phyloP scores from a whole-genome alignment of 2,888 invertebrate genomes.

The Caradrina clavipalpis region DNA sequence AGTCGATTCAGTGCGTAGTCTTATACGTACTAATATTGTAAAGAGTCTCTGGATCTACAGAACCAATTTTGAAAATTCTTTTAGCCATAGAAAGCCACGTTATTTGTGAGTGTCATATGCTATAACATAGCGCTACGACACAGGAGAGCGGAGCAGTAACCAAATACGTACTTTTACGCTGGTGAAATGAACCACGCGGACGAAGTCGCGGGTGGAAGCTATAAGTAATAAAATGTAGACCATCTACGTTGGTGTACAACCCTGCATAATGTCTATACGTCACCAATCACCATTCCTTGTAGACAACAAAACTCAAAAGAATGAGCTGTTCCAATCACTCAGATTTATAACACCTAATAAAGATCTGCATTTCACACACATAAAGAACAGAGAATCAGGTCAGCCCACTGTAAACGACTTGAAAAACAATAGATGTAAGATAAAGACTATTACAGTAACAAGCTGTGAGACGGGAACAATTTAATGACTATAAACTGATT shows the following conservation, averaged over 20 bases:
- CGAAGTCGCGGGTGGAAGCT: too few relatives aligned
- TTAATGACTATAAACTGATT: constrained; percentile 69
- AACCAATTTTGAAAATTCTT: too few relatives aligned
- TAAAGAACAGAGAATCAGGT: constrained; percentile 53
- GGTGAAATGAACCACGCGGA: too few relatives aligned
- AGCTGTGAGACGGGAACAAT: constrained; percentile 54
- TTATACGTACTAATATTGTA: too few relatives aligned
- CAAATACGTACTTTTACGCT: too few relatives aligned
- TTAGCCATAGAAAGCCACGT: too few relatives aligned
- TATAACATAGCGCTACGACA: too few relatives aligned
- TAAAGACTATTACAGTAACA: constrained; percentile 64
- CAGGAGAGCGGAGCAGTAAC: too few relatives aligned
- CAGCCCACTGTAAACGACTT: constrained; percentile 47
- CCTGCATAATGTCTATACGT: not conserved
- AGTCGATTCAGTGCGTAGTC: too few relatives aligned
- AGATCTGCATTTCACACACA: constrained; percentile 17
- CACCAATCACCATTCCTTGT: not conserved
- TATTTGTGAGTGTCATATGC: too few relatives aligned
- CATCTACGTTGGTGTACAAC: not conserved
- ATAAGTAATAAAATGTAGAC: too few relatives aligned
- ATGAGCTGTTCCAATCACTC: constrained; percentile 7
- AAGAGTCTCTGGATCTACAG: too few relatives aligned
- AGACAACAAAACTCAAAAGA: constrained; percentile 1
- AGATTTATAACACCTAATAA: constrained; percentile 23
- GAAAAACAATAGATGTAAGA: constrained; percentile 65